Evolutionary conservation across 1,140 invertebrate genomes (phyloP), one percentile per base, ranked within the genome.

Genomic region (Cephus cinctus): DNA sequence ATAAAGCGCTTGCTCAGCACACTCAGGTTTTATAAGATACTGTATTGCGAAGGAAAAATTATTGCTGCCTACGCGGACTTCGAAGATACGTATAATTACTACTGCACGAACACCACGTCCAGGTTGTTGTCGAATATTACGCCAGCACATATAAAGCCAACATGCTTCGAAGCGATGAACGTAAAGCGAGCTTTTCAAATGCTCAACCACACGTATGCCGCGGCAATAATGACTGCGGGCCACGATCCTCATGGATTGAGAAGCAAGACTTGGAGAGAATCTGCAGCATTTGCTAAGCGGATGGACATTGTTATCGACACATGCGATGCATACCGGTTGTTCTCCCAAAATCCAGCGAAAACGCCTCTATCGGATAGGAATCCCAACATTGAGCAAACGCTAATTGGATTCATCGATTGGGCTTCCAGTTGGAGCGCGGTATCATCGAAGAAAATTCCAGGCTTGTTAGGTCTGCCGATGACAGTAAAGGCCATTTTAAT

Each of bases 81-180:
- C 32, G n/a, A 41, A 5, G 22, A 52, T 11, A 56, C 56, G 8
- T 54, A 47, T 47, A 8, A 45, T 6, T 44, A 45, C 4, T 47
- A 56, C 41, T 25, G n/a, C 16, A 15, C 2, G 3, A 45, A 35
- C 18, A 21, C 23, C 12, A 43, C 50, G 5, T 63, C 52, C 4
- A 44, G 50, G 36, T 31, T 60, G 20, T 36, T 63, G 30, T 43
- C 31, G 2, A 51, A 59, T 31, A 54, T 63, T 21, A 52, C 53
- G 1, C 38, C 52, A 42, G 31, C 35, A 15, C 54, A 62, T 45
- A 31, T 62, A 3, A 2, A 27, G 12, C 56, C 54, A 22, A 54
- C n/a, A 58, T 38, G 8, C 14, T 14, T 58, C 19, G 45, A 61
- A 34, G 32, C 40, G 0, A 63, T 59, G 57, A 61, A 59, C 16